phyloP scores from a whole-genome alignment of 2,888 invertebrate genomes.

The Bellardia bayeri region DNA sequence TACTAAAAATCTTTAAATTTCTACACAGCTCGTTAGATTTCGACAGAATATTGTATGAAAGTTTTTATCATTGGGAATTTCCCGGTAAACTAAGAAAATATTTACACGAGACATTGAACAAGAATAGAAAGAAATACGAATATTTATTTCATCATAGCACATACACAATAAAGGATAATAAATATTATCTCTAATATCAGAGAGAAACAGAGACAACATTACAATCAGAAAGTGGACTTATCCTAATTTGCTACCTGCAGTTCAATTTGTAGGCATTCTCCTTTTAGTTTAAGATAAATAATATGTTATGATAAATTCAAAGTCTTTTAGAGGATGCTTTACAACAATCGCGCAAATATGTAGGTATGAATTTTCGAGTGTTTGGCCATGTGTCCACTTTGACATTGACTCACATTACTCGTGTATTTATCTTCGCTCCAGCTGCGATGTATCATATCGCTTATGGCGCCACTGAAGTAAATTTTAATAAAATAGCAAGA shows the following conservation, averaged over 20 bases:
- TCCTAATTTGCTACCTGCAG: too few species aligned
- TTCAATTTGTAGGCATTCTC: too few species aligned
- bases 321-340: background rate
- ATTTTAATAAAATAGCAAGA: background rate
- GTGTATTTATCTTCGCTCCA: background rate
- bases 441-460: background rate
- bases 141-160: background rate
- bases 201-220: background rate
- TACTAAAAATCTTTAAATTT: conserved; percentile 19
- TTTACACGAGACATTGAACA: background rate
- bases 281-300: background rate
- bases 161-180: background rate
- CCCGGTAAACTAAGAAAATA: background rate
- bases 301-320: background rate
- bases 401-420: background rate
- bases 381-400: background rate
- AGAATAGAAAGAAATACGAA: background rate
- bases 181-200: background rate
- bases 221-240: background rate
- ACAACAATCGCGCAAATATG: background rate
- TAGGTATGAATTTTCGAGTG: background rate
- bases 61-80: conserved; percentile 25
- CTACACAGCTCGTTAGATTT: background rate
- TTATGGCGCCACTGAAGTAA: background rate
- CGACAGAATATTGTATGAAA: conserved; percentile 19